Percentiles rank a stretch among this genome's conserved stretches.
Conservation (phyloP, 2,888 invertebrate species). For the Gryllus longicercus region DNA sequence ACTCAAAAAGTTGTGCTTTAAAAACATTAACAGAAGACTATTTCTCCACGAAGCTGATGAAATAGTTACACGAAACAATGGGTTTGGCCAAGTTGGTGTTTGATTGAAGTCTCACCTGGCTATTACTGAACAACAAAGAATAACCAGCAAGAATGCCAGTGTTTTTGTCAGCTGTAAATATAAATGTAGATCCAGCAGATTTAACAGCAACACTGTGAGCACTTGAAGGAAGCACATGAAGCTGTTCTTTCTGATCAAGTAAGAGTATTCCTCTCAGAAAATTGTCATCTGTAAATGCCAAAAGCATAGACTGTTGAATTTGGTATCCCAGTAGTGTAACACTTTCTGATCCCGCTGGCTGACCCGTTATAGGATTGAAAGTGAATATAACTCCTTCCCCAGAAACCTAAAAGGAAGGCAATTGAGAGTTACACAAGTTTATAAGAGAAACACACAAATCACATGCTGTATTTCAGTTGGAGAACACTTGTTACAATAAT, state of each 20-base stretch:
- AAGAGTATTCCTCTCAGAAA: conserved; percentile 76
- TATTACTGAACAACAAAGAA: conserved; percentile 50
- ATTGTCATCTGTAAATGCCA: conserved; percentile 67
- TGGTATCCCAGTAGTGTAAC: conserved; percentile 58
- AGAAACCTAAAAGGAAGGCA: conserved; percentile 49
- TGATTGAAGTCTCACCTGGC: conserved; percentile 43
- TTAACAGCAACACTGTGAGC: conserved; percentile 52
- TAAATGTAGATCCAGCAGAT: conserved; percentile 56
- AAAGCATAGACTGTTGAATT: conserved; percentile 70
- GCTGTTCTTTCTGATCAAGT: conserved; percentile 61
- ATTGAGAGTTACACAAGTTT: too few species aligned
- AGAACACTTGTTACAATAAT: too few species aligned
- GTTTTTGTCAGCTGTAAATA: conserved; percentile 61
- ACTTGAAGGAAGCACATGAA: conserved; percentile 64
- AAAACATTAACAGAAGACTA: too few species aligned
- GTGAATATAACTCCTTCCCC: conserved; percentile 69
- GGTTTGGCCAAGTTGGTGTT: conserved; percentile 39
- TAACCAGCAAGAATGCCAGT: conserved; percentile 62
- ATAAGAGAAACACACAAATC: too few species aligned
- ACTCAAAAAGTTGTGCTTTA: too few species aligned
- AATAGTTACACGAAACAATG: conserved; percentile 23
- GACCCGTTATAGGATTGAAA: conserved; percentile 90
- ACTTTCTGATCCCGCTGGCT: conserved; percentile 47
- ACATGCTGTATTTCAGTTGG: too few species aligned
- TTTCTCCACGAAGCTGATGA: too few species aligned